phyloP scores from a whole-genome alignment of 2,113 vertebrate species.

The Salvator merianae region DNA sequence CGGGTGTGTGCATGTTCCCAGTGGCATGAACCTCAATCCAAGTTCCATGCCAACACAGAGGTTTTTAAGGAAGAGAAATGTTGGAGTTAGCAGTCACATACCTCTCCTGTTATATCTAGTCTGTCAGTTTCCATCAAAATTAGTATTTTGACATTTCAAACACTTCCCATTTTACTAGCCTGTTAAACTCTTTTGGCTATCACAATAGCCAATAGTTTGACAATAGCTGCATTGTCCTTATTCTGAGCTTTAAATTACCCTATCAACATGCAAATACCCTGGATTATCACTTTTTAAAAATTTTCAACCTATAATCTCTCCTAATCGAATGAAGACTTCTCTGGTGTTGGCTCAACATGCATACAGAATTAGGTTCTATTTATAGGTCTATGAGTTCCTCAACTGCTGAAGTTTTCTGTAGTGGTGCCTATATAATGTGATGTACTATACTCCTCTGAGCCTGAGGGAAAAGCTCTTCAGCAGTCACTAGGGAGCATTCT shows the following conservation, averaged over 20 bases:
- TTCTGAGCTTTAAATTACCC: slow-evolving; percentile 3
- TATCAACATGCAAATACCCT: not conserved
- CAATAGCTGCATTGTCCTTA: not conserved
- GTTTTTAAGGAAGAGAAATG: not conserved
- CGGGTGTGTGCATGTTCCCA: not conserved
- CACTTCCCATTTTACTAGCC: not conserved
- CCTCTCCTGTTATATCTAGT: not conserved
- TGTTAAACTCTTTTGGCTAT: too few species aligned
- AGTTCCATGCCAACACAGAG: not conserved
- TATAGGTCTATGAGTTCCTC: slow-evolving; percentile 57
- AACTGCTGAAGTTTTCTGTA: slow-evolving; percentile 48
- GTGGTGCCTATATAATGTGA: slow-evolving; percentile 62
- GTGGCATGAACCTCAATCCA: not conserved
- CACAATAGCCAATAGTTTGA: not conserved
- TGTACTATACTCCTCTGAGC: slow-evolving; percentile 65
- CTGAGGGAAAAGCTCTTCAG: slow-evolving; percentile 57
- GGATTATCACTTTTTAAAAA: not conserved
- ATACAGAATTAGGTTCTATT: slow-evolving; percentile 44
- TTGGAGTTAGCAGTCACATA: not conserved
- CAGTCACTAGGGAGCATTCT: slow-evolving; percentile 61
- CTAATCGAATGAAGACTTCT: slow-evolving; percentile 37
- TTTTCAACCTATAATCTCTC: slow-evolving; percentile 19
- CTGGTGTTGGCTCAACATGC: slow-evolving; percentile 30
- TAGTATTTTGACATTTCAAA: not conserved
- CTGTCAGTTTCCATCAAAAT: not conserved